These are phyloP conservation scores for Drosophila albomicans DNA, from an alignment of 1,140 invertebrate genomes.

Conservation along the genomic window DNA sequence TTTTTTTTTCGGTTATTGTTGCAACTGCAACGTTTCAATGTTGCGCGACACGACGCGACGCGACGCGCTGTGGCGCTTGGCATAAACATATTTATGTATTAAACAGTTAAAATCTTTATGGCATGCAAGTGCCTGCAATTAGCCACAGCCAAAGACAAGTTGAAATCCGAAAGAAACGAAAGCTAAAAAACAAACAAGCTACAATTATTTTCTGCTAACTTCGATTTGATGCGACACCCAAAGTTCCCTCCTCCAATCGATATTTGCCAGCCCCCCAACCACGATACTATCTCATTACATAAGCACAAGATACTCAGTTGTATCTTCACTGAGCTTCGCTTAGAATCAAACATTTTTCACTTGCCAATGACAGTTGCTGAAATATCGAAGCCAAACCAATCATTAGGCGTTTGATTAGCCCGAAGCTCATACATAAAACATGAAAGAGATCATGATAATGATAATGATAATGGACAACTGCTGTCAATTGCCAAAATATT, in stretches of 20 bases:
- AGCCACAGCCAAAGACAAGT: constrained; percentile 33
- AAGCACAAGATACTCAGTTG: background rate
- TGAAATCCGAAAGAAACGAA: background rate
- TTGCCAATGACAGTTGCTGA: constrained; percentile 33
- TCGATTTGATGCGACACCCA: constrained; percentile 33
- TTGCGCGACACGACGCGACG: constrained; percentile 20
- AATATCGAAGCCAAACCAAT: constrained; percentile 42
- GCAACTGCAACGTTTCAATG: background rate
- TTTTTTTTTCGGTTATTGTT: constrained; percentile 38
- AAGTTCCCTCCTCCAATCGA: too few relatives aligned
- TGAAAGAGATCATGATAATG: constrained; percentile 39
- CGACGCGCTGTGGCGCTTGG: constrained; percentile 14
- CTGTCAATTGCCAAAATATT: constrained; percentile 14
- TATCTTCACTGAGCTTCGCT: background rate
- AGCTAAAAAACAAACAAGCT: background rate
- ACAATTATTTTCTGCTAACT: constrained; percentile 9
- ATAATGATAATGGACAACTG: constrained; percentile 27
- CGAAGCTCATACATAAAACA: constrained; percentile 72
- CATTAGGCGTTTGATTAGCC: constrained; percentile 68
- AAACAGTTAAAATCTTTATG: constrained; percentile 49
- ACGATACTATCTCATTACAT: constrained; percentile 5
- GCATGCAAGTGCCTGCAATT: constrained; percentile 66
- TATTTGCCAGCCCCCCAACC: background rate
- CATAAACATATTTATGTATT: constrained; percentile 69
- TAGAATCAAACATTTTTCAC: constrained; percentile 62